Percentiles rank a stretch among this genome's conserved stretches.
Conservation (phyloP, 2,113 vertebrate species). For the Macquaria ambigua region DNA sequence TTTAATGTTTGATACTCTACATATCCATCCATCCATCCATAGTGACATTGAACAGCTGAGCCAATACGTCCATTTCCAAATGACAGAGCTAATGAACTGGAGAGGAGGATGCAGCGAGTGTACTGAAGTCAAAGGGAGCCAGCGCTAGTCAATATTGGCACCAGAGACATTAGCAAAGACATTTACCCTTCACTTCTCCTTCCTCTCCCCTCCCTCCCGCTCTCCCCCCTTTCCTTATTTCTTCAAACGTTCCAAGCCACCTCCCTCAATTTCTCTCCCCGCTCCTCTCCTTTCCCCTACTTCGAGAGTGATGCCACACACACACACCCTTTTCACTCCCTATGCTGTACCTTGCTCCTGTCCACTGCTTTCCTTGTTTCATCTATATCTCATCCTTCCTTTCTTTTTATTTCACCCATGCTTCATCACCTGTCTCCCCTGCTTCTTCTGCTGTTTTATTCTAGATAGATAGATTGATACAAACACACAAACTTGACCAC, state of each 20-base stretch:
- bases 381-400: slow-evolving; percentile 5
- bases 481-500: slow-evolving; percentile 50
- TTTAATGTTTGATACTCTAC: not conserved
- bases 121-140: slow-evolving; percentile 39
- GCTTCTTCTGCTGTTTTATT: not conserved
- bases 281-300: not conserved
- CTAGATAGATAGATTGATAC: not conserved
- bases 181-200: slow-evolving; percentile 67
- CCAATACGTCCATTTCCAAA: slow-evolving; percentile 57
- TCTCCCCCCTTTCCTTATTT: slow-evolving; percentile 26
- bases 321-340: slow-evolving; percentile 2
- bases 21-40: slow-evolving; percentile 1
- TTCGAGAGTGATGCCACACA: slow-evolving; percentile 13
- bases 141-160: slow-evolving; percentile 54
- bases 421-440: not conserved
- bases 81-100: slow-evolving; percentile 61
- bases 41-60: slow-evolving; percentile 46
- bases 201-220: slow-evolving; percentile 6
- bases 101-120: slow-evolving; percentile 25
- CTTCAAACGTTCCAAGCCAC: slow-evolving; percentile 52
- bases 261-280: slow-evolving; percentile 52
- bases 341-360: not conserved
- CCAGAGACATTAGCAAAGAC: slow-evolving; percentile 61
- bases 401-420: slow-evolving; percentile 26
- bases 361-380: slow-evolving; percentile 22